Conservation (phyloP, 2,113 vertebrate genomes). For the Sorex araneus region DNA sequence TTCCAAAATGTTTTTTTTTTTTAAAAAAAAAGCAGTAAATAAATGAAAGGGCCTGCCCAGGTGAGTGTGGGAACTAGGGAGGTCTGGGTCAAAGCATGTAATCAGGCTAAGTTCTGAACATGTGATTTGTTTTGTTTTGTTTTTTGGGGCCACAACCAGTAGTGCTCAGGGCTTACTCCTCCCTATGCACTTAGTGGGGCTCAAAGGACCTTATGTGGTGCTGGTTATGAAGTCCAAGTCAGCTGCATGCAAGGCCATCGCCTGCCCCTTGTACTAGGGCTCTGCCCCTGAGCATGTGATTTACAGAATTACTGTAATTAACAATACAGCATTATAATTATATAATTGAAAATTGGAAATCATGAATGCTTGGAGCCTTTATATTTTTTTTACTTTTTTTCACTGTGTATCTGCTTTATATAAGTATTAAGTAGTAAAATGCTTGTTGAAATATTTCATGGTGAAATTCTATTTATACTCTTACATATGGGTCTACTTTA, state of each 20-base stretch:
- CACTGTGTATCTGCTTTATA: constrained; percentile 68
- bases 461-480: constrained; percentile 79
- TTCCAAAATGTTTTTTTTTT: neutral
- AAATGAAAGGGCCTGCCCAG: neutral
- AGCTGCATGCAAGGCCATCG: too few species aligned
- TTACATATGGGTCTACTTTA: constrained; percentile 73
- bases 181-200: too few species aligned
- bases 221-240: too few species aligned
- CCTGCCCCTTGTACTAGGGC: too few species aligned
- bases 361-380: constrained; percentile 37
- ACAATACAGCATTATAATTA: neutral
- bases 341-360: constrained; percentile 21
- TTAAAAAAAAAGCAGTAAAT: neutral
- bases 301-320: neutral
- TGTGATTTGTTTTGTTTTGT: neutral
- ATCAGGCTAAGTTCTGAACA: neutral
- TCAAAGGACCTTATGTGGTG: too few species aligned
- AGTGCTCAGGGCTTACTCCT: too few species aligned
- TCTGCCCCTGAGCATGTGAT: neutral
- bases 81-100: neutral
- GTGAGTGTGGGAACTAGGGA: neutral
- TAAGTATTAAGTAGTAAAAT: constrained; percentile 71
- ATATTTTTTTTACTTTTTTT: constrained; percentile 35
- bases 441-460: constrained; percentile 66
- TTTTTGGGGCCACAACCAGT: too few species aligned